Evolutionary conservation across 2,113 vertebrate genomes (phyloP).

Genomic region (Marmota monax): DNA sequence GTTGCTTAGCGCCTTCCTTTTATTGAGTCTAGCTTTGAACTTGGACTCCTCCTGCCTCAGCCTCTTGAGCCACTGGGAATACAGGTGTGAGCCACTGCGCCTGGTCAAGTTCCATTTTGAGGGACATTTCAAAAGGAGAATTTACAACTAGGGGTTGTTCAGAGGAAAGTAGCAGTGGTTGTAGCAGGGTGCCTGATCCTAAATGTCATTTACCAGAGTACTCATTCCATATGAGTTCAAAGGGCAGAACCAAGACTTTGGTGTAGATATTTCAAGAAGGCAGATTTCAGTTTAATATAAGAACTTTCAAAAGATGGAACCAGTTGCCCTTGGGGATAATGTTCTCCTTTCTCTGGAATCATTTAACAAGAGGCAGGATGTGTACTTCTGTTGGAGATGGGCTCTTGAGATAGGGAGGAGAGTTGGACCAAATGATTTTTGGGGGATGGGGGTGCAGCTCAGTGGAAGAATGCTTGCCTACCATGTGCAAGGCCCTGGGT

Average conservation of each 20-base stretch:
- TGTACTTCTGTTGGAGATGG: not conserved
- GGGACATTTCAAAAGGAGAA: not conserved
- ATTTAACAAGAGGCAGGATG: not conserved
- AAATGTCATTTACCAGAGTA: not conserved
- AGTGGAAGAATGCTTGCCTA: not conserved
- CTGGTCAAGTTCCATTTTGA: not conserved
- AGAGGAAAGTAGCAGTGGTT: not conserved
- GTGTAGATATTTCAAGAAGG: not conserved
- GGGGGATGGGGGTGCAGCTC: not conserved
- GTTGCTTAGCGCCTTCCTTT: too few species aligned
- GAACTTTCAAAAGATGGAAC: constrained; percentile 11
- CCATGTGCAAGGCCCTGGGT: not conserved
- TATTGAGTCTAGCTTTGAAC: too few species aligned
- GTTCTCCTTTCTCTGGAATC: constrained; percentile 32
- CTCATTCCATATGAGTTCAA: not conserved
- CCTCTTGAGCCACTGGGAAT: too few species aligned
- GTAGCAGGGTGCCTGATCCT: not conserved
- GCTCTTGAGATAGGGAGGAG: not conserved
- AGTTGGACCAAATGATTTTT: not conserved
- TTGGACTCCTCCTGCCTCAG: too few species aligned
- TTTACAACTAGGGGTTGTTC: not conserved
- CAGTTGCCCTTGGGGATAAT: not conserved
- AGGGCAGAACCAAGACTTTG: not conserved
- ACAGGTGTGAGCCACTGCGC: too few species aligned
- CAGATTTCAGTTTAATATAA: constrained; percentile 2